A percentile compares a stretch with the other conserved stretches of the same genome.
These are phyloP conservation scores for Eupithecia centaureata DNA, from an alignment of 2,888 invertebrate species.

Conservation along the genomic window DNA sequence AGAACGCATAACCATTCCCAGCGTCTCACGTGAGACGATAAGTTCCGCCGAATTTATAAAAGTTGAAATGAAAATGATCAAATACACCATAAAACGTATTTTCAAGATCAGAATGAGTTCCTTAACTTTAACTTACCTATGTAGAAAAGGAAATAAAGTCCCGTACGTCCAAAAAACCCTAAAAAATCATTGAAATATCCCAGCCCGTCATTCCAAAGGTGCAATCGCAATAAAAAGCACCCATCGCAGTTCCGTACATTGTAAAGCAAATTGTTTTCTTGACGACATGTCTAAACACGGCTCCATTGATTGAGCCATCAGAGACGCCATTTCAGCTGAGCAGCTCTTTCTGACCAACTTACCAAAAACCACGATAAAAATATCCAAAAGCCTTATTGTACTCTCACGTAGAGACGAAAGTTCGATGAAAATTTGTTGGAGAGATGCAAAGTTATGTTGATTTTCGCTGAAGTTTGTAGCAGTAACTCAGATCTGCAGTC, in stretches of 20 bases:
- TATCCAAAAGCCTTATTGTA: constrained; percentile 22
- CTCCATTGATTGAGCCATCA: constrained; percentile 79
- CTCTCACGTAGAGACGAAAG: constrained; percentile 35
- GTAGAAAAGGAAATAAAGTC: too few relatives aligned
- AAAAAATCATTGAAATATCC: constrained; percentile 5
- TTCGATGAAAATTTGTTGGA: constrained; percentile 13
- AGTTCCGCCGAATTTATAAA: too few relatives aligned
- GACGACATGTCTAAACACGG: constrained; percentile 72
- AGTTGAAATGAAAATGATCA: too few relatives aligned
- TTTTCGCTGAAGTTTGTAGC: constrained; percentile 65
- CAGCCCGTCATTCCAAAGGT: constrained; percentile 51
- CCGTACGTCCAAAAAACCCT: neutral
- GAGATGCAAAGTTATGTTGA: constrained; percentile 42
- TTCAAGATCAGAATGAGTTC: too few relatives aligned
- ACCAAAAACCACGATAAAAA: constrained; percentile 28
- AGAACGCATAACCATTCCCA: too few relatives aligned
- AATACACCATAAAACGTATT: too few relatives aligned
- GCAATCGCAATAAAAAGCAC: constrained; percentile 61
- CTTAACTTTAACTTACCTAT: too few relatives aligned
- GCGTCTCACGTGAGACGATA: too few relatives aligned
- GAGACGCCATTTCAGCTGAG: constrained; percentile 70
- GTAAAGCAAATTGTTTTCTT: constrained; percentile 77
- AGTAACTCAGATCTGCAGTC: constrained; percentile 76
- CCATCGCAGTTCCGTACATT: constrained; percentile 63
- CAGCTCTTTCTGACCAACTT: constrained; percentile 54